Conservation (phyloP, 2,113 vertebrate genomes). For the Saguinus midas region DNA sequence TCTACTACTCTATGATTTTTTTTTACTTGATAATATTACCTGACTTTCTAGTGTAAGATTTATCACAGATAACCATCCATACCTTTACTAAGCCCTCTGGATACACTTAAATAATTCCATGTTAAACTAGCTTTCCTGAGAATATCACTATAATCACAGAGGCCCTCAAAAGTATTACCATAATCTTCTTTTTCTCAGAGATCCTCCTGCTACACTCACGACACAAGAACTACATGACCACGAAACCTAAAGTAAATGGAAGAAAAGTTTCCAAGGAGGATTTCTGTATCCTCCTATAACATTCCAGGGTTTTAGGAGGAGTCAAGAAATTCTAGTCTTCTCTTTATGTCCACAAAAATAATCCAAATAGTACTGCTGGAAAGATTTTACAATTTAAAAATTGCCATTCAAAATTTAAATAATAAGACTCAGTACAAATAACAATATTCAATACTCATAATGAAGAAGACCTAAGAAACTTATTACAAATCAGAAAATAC, state of each 20-base stretch:
- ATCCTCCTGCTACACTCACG: background rate
- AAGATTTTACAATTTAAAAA: conserved; percentile 32
- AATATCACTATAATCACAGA: conserved; percentile 15
- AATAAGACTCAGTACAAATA: background rate
- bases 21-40: background rate
- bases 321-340: background rate
- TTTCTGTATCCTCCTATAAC: background rate
- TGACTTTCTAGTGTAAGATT: background rate
- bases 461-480: background rate
- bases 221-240: background rate
- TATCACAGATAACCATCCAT: background rate
- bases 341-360: background rate
- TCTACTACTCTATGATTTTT: background rate
- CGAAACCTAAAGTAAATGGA: background rate
- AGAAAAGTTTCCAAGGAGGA: background rate
- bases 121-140: background rate
- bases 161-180: background rate
- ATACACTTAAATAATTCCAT: background rate
- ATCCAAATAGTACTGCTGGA: background rate
- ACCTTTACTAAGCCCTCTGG: background rate
- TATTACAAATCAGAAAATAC: conserved; percentile 15
- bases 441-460: background rate
- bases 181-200: background rate
- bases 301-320: background rate
- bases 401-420: background rate